Percentiles rank a stretch among this genome's conserved stretches.
These are phyloP conservation scores for Acanthopagrus latus DNA, from an alignment of 2,797 vertebrate species.

Conservation along the genomic window DNA sequence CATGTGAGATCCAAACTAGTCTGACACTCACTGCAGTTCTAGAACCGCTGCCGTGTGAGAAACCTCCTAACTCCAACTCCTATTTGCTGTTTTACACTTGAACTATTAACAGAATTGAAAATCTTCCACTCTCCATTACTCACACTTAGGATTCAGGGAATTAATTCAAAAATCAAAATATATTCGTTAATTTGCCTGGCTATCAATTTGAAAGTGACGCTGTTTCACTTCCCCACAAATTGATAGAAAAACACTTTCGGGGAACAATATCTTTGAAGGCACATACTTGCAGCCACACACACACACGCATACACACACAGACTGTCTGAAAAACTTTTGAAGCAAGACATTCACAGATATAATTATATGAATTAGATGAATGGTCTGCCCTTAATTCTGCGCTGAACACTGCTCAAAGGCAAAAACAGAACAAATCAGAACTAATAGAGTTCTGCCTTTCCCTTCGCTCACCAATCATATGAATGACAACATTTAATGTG, in stretches of 20 bases:
- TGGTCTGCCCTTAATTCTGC: constrained; percentile 39
- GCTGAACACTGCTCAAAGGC: constrained; percentile 37
- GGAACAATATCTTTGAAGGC: constrained; percentile 37
- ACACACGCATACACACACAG: neutral
- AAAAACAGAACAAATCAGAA: constrained; percentile 42
- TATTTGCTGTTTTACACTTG: constrained; percentile 24
- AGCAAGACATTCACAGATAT: constrained; percentile 42
- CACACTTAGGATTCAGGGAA: constrained; percentile 21
- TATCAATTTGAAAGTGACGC: constrained; percentile 29
- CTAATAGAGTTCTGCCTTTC: constrained; percentile 31
- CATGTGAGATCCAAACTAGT: neutral
- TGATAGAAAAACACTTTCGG: constrained; percentile 37
- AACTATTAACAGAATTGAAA: constrained; percentile 33
- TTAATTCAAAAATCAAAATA: constrained; percentile 25
- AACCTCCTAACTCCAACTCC: neutral
- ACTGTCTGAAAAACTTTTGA: constrained; percentile 39
- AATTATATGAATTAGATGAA: constrained; percentile 59
- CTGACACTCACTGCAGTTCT: neutral
- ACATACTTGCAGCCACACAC: neutral
- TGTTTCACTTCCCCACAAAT: constrained; percentile 19
- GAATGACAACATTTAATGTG: constrained; percentile 49
- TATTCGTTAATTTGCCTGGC: constrained; percentile 28
- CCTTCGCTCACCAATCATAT: constrained; percentile 35
- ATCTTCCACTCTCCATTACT: constrained; percentile 6
- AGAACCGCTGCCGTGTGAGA: constrained; percentile 6